Conservation (phyloP, 2,888 invertebrate species). For the Oscheius myriophilus region DNA sequence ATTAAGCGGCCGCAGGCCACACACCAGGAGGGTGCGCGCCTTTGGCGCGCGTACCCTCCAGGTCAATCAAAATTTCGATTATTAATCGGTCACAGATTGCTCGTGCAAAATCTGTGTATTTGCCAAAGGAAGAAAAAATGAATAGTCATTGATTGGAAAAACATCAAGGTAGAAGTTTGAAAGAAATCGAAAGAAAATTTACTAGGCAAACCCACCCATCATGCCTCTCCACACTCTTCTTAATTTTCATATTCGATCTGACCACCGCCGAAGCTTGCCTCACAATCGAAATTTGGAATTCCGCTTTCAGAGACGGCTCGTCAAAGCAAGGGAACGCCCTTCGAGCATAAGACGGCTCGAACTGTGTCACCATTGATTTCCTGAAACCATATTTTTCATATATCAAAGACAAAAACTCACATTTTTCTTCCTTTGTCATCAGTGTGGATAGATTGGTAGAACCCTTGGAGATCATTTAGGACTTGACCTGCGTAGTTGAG, state of each 20-base stretch:
- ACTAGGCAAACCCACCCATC: constrained; percentile 32
- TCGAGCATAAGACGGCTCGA: constrained; percentile 62
- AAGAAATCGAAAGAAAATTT: not conserved
- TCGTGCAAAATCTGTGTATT: too few species aligned
- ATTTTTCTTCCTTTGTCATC: constrained; percentile 25
- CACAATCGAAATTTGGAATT: constrained; percentile 35
- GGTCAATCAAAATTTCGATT: too few species aligned
- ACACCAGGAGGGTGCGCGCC: too few species aligned
- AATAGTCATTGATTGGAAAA: too few species aligned
- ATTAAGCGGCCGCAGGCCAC: too few species aligned
- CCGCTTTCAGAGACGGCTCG: constrained; percentile 61
- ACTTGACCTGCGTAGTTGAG: constrained; percentile 34
- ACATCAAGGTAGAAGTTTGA: too few species aligned
- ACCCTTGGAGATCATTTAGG: constrained; percentile 41
- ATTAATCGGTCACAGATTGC: too few species aligned
- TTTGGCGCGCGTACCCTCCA: too few species aligned
- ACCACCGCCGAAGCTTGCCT: constrained; percentile 51
- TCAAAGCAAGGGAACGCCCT: constrained; percentile 64
- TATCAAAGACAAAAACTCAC: constrained; percentile 21
- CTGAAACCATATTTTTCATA: constrained; percentile 34
- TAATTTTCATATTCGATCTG: constrained; percentile 56
- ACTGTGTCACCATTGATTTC: constrained; percentile 60
- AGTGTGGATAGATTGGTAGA: constrained; percentile 44
- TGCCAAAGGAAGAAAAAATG: too few species aligned
- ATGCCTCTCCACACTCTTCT: constrained; percentile 1